Evolutionary conservation across 2,888 invertebrate genomes (phyloP).

Genomic region (Trachelus stipa): DNA sequence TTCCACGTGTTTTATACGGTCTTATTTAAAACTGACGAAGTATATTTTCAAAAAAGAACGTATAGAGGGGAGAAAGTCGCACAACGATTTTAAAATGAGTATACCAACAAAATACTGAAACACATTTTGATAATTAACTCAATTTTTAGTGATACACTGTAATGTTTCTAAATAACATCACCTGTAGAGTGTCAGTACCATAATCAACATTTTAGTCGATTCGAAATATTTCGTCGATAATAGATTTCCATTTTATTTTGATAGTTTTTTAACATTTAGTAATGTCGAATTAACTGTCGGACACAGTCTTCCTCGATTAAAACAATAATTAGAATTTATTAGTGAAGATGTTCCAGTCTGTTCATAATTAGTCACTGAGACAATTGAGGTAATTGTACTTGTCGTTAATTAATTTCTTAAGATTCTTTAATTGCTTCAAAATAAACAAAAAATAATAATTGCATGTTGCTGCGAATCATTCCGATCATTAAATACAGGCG

Average conservation of each 20-base stretch:
- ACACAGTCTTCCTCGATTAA: slow-evolving; percentile 32
- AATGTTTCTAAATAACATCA: background rate
- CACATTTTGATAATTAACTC: background rate
- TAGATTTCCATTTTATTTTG: background rate
- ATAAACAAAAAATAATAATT: background rate
- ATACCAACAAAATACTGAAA: background rate
- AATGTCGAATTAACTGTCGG: background rate
- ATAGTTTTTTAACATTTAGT: background rate
- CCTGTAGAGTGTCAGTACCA: background rate
- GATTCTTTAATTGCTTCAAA: background rate
- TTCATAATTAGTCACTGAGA: slow-evolving; percentile 1
- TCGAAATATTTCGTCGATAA: background rate
- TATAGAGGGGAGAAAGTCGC: background rate
- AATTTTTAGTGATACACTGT: background rate
- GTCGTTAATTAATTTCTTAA: background rate
- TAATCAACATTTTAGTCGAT: background rate
- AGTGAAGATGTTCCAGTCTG: background rate
- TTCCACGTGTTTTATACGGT: background rate
- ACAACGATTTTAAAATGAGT: background rate
- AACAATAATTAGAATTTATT: slow-evolving; percentile 39
- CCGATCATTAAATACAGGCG: background rate
- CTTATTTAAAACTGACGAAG: background rate
- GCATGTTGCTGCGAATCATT: background rate
- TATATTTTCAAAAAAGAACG: background rate
- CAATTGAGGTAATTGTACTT: background rate